Base-by-base conservation (phyloP, 2,797 vertebrate genomes). In the Hirundo rustica region DNA sequence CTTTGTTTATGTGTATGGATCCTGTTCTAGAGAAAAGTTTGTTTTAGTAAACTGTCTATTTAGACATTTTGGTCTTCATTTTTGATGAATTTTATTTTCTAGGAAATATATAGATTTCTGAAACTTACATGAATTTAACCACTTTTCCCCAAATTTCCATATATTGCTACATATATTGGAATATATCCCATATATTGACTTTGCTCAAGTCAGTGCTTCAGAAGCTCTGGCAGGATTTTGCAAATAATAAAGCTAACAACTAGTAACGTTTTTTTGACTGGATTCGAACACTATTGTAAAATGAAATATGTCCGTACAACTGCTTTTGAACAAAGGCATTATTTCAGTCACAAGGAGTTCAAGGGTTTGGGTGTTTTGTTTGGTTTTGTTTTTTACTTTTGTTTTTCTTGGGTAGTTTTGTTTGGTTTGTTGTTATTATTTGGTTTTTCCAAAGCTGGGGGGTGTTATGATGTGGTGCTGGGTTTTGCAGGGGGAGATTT, bases 401-500 rank as follows among this genome's bases (percentile, higher is more conserved):
- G 17, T 45, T 82, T 62, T 9, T 22, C n/a, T 36, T 9, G 7
- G 0, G 1, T 12, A 12, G 11, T 8, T 73, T 82, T 22, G 15
- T 45, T 51, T 40, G 9, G 11, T 29, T 38, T 81, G 15, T 26
- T 32, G 12, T 54, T 45, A n/a, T 62, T 16, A 27, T 32, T 58
- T 45, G 6, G 0, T 67, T 92, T 84, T 80, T 36, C 5, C 20
- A 18, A 7, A 65, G 5, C 17, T 85, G 20, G 22, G 16, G 25
- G 20, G 3, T 71, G 81, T 75, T 85, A 21, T 53, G 44, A 8
- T 32, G 27, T 23, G 26, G 20, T 65, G 4, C 15, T 47, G 21
- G 3, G 5, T 20, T 72, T 84, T 42, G n/a, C 13, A n/a, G 2
- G 2, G 3, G 2, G 3, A 5, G 2, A 2, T 16, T 64, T 77